These are phyloP conservation scores for Luehdorfia chinensis DNA, from an alignment of 1,140 invertebrate species.

Conservation along the genomic window DNA sequence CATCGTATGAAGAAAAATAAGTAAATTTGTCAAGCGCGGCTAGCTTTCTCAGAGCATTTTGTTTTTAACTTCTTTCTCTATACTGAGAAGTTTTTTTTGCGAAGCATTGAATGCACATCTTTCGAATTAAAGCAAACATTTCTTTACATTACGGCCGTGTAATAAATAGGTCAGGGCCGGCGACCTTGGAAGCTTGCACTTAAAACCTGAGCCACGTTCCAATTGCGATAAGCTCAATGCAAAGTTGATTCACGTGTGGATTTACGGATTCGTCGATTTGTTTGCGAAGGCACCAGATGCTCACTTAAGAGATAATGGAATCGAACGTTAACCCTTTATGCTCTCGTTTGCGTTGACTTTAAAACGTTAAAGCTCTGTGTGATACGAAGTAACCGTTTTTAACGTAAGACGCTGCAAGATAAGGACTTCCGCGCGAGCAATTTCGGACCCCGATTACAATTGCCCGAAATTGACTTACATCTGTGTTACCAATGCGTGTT, in stretches of 20 bases:
- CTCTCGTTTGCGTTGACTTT: too few relatives aligned
- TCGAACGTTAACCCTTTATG: too few relatives aligned
- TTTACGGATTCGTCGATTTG: background rate
- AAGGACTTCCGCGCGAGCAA: slow-evolving; percentile 1
- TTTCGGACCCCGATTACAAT: slow-evolving; percentile 1
- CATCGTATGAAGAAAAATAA: background rate
- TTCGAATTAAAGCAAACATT: background rate
- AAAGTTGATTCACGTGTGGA: background rate
- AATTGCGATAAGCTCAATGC: slow-evolving; percentile 6
- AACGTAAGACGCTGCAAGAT: slow-evolving; percentile 4
- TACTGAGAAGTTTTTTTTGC: too few relatives aligned
- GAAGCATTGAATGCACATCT: too few relatives aligned
- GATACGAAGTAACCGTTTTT: too few relatives aligned
- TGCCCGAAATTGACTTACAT: background rate
- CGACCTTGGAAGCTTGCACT: slow-evolving; percentile 16
- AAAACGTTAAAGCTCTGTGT: too few relatives aligned
- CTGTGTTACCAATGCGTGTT: background rate
- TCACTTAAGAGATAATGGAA: slow-evolving; percentile 11
- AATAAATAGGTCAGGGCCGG: slow-evolving; percentile 14
- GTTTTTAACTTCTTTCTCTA: too few relatives aligned
- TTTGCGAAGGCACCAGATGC: slow-evolving; percentile 13
- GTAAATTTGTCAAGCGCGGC: too few relatives aligned
- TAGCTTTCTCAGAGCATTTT: too few relatives aligned
- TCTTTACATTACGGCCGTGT: background rate
- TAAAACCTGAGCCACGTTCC: slow-evolving; percentile 5